These are phyloP conservation scores for Rotaria socialis DNA, from an alignment of 2,888 invertebrate species.

Conservation along the genomic window DNA sequence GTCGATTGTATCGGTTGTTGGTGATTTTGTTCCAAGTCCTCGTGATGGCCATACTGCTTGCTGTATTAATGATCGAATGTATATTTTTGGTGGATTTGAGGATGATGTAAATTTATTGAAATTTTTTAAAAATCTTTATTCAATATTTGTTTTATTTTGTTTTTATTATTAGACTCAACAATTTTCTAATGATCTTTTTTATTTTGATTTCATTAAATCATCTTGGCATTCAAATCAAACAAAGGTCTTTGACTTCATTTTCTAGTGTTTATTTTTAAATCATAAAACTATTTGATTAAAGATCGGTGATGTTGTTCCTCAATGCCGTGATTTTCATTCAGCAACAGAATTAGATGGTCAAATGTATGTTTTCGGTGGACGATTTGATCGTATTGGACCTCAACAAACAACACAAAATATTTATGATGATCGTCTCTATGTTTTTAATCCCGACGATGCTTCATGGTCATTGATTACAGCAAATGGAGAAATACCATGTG, in stretches of 20 bases:
- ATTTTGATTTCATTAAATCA: slow-evolving; percentile 52
- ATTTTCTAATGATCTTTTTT: slow-evolving; percentile 56
- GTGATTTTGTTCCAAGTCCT: slow-evolving; percentile 71
- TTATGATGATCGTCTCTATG: slow-evolving; percentile 71
- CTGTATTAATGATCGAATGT: slow-evolving; percentile 74
- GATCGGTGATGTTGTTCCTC: slow-evolving; percentile 54
- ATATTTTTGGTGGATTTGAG: slow-evolving; percentile 84
- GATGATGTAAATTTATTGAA: slow-evolving; percentile 68
- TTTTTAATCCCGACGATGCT: slow-evolving; percentile 68
- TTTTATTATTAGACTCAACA: slow-evolving; percentile 49
- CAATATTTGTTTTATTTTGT: slow-evolving; percentile 61
- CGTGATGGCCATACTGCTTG: slow-evolving; percentile 88
- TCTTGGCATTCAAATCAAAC: slow-evolving; percentile 51
- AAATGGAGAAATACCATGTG: slow-evolving; percentile 68
- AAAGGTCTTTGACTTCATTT: slow-evolving; percentile 48
- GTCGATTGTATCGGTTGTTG: slow-evolving; percentile 60
- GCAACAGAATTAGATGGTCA: slow-evolving; percentile 70
- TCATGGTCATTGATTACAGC: slow-evolving; percentile 68
- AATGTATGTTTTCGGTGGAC: slow-evolving; percentile 85
- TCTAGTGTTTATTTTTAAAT: not conserved
- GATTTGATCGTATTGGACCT: slow-evolving; percentile 71
- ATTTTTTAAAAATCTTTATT: too few species aligned
- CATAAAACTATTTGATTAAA: slow-evolving; percentile 36
- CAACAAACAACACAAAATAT: slow-evolving; percentile 68
- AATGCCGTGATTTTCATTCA: slow-evolving; percentile 81